Conservation (phyloP, 2,797 vertebrate species). For the Melanotaenia boesemani region DNA sequence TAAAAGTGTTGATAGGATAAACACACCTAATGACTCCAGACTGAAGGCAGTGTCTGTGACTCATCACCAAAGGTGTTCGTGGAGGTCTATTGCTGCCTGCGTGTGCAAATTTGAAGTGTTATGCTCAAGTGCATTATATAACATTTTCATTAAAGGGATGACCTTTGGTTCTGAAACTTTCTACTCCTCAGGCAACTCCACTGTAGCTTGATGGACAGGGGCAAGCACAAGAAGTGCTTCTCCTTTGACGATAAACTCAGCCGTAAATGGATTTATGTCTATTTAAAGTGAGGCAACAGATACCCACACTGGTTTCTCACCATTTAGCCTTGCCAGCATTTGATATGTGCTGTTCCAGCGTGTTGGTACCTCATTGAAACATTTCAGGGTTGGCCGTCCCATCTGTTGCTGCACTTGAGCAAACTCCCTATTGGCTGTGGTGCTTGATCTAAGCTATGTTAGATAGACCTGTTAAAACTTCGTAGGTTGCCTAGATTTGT, state of each 20-base stretch:
- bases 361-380: slow-evolving; percentile 1
- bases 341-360: not conserved
- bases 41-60: not conserved
- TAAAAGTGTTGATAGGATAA: slow-evolving; percentile 1
- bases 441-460: slow-evolving; percentile 2
- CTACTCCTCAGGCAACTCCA: no score
- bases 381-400: not conserved
- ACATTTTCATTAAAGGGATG: not conserved
- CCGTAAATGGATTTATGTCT: no score
- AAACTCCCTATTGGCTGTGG: not conserved
- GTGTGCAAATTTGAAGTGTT: not conserved
- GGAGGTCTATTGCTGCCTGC: not conserved
- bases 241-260: no score
- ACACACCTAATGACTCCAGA: slow-evolving; percentile 9
- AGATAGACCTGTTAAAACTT: no score
- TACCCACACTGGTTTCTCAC: no score
- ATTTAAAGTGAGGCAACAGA: no score
- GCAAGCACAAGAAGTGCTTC: no score
- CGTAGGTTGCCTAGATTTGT: not conserved
- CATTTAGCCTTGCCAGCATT: not conserved
- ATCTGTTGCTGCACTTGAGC: slow-evolving; percentile 9
- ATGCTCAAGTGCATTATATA: not conserved
- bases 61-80: not conserved
- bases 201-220: no score
- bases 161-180: not conserved